Conservation (phyloP, 2,888 invertebrate species). For the Perdita meconis region DNA sequence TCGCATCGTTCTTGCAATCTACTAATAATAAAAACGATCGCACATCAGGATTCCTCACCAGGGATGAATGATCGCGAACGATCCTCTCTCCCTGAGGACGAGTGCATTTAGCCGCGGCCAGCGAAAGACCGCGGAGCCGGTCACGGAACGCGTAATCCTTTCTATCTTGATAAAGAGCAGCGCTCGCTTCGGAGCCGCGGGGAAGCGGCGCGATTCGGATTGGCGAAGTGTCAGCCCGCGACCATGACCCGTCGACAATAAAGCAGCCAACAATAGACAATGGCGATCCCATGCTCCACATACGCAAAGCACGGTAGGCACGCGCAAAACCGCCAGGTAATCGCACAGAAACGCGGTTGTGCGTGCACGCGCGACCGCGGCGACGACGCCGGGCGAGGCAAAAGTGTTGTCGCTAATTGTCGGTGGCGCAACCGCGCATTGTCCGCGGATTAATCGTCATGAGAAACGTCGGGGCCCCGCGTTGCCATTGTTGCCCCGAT, state of each 20-base stretch:
- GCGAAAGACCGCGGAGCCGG: constrained; percentile 42
- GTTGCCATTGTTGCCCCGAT: constrained; percentile 54
- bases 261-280: constrained; percentile 81
- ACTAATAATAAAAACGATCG: too few species aligned
- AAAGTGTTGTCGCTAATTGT: constrained; percentile 80
- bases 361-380: constrained; percentile 52
- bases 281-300: constrained; percentile 83
- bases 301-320: constrained; percentile 76
- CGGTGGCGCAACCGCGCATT: constrained; percentile 77
- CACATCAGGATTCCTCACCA: too few species aligned
- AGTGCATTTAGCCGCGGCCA: constrained; percentile 46
- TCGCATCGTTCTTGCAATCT: too few species aligned
- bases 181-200: constrained; percentile 10
- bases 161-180: constrained; percentile 60
- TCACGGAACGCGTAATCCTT: constrained; percentile 57
- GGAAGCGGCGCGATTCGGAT: constrained; percentile 60
- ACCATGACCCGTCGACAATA: constrained; percentile 80
- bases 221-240: constrained; percentile 69
- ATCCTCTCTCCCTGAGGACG: constrained; percentile 34
- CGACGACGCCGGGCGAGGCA: constrained; percentile 56
- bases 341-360: constrained; percentile 28
- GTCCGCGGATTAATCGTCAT: constrained; percentile 79
- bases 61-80: constrained; percentile 44
- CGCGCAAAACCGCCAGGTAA: constrained; percentile 55
- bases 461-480: constrained; percentile 73